Conservation (phyloP, 2,113 vertebrate genomes). For the Hydrochoerus hydrochaeris region DNA sequence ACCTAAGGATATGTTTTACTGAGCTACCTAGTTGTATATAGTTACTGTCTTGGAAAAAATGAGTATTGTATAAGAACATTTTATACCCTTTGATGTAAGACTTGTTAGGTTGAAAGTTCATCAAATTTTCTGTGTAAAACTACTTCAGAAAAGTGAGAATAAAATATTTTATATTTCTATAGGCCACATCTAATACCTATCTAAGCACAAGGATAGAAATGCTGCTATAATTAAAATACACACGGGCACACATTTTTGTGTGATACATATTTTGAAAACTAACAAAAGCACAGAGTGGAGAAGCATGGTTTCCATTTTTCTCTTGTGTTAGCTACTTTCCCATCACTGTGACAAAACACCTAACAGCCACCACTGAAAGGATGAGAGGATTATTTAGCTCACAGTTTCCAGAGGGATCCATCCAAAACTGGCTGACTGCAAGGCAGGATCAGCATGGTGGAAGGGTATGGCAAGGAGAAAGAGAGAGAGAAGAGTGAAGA, state of each 20-base stretch:
- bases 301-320: neutral
- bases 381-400: neutral
- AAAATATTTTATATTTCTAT: neutral
- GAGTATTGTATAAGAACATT: neutral
- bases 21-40: neutral
- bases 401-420: neutral
- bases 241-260: neutral
- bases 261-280: neutral
- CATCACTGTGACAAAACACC: neutral
- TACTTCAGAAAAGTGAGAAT: neutral
- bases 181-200: neutral
- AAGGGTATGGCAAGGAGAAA: neutral
- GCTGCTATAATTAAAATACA: neutral
- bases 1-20: neutral
- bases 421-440: neutral
- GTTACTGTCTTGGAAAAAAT: neutral
- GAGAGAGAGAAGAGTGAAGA: neutral
- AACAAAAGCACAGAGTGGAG: neutral
- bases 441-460: neutral
- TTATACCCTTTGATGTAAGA: neutral
- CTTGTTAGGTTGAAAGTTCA: neutral
- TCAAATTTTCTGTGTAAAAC: neutral
- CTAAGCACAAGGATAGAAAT: neutral
- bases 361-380: neutral
- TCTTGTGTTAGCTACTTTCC: neutral